Percentiles rank a stretch among this genome's conserved stretches.
Evolutionary conservation across 92 coral and sea anemone genomes (phyloP).

Genomic region (Phymanthus crucifer): DNA sequence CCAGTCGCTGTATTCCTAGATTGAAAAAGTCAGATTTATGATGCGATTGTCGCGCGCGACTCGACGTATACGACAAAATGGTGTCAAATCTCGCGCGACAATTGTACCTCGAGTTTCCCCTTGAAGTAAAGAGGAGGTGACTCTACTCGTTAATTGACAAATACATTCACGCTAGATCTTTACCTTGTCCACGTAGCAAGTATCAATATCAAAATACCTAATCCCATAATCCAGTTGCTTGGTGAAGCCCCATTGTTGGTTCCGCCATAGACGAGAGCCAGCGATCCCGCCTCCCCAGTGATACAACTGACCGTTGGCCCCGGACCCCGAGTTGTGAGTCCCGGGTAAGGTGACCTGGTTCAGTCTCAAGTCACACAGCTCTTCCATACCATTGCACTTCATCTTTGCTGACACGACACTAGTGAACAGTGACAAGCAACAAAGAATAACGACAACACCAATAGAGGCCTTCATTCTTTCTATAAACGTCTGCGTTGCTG

Average conservation of each 20-base stretch:
- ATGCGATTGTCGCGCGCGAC: too few species aligned
- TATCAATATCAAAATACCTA: slow-evolving; percentile 57
- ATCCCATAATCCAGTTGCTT: slow-evolving; percentile 48
- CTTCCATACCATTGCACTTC: slow-evolving; percentile 51
- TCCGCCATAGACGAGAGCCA: slow-evolving; percentile 24
- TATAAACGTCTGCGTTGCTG: background rate
- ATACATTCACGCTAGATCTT: background rate
- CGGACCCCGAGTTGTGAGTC: slow-evolving; percentile 59
- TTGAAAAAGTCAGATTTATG: background rate
- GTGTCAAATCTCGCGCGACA: too few species aligned
- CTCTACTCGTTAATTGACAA: too few species aligned
- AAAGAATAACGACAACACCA: background rate
- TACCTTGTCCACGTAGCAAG: slow-evolving; percentile 31
- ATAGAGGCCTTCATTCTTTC: background rate
- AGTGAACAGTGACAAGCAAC: background rate
- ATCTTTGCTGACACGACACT: background rate
- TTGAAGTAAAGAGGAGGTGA: too few species aligned
- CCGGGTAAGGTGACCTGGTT: slow-evolving; percentile 56
- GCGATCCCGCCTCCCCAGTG: slow-evolving; percentile 46
- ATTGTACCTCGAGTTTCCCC: too few species aligned
- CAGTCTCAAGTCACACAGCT: slow-evolving; percentile 38
- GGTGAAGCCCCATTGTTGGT: slow-evolving; percentile 42
- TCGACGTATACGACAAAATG: too few species aligned
- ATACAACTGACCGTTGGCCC: slow-evolving; percentile 37
- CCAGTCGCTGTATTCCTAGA: slow-evolving; percentile 20